phyloP scores from a whole-genome alignment of 2,888 invertebrate genomes.

The Dolomedes plantarius region DNA sequence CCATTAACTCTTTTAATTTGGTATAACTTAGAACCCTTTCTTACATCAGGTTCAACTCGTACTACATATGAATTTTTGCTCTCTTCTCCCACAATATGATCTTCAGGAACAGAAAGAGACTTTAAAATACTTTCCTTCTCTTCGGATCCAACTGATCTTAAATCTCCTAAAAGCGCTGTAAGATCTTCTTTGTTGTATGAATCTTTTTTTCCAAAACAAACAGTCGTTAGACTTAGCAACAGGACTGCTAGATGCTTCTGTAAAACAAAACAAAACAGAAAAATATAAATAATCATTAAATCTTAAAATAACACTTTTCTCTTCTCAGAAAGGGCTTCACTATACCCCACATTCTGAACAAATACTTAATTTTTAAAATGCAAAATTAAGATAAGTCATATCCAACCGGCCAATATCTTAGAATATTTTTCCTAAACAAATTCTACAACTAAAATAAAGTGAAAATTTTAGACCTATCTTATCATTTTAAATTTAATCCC shows the following conservation, averaged over 20 bases:
- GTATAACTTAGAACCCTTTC: neutral
- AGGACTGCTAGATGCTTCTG: neutral
- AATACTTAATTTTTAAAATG: too few species aligned
- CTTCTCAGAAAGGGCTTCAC: too few species aligned
- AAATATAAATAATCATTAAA: neutral
- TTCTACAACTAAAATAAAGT: too few species aligned
- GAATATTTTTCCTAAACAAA: too few species aligned
- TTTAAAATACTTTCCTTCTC: neutral
- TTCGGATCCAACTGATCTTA: conserved; percentile 16
- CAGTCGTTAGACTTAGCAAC: neutral
- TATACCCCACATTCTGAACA: too few species aligned
- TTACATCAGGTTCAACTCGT: neutral
- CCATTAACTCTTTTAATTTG: conserved; percentile 27
- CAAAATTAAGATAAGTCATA: too few species aligned
- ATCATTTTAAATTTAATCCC: too few species aligned
- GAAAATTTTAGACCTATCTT: too few species aligned
- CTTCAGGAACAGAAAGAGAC: neutral
- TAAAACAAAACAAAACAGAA: neutral
- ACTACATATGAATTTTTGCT: neutral
- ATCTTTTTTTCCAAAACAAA: neutral
- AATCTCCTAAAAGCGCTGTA: neutral
- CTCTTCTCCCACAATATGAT: neutral
- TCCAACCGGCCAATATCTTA: too few species aligned
- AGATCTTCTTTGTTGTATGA: neutral
- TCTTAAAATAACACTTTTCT: neutral